A percentile compares a stretch with the other conserved stretches of the same genome.
Conservation (phyloP, 2,113 vertebrate species). For the Rhodinocichla rosea region DNA sequence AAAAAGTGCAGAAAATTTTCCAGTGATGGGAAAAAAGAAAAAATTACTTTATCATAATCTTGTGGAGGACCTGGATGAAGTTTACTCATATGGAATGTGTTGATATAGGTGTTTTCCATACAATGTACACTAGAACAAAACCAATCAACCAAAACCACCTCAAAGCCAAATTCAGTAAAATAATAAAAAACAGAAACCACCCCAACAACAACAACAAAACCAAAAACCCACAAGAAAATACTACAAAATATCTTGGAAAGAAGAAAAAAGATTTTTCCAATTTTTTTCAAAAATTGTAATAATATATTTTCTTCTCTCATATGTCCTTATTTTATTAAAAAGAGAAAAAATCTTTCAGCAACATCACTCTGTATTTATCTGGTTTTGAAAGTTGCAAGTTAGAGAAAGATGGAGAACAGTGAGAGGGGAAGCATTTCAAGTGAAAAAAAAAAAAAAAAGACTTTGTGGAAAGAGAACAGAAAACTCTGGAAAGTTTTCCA, state of each 20-base stretch:
- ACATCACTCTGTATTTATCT: background rate
- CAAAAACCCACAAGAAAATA: fast-evolving
- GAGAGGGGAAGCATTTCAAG: background rate
- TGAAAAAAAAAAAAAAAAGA: fast-evolving
- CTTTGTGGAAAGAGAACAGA: background rate
- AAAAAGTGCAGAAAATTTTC: background rate
- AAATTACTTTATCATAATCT: background rate
- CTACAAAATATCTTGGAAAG: background rate
- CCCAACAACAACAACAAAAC: fast-evolving
- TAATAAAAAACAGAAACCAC: too few species aligned
- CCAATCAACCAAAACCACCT: background rate
- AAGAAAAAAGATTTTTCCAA: background rate
- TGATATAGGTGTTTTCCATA: background rate
- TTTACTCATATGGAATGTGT: background rate
- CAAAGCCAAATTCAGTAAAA: background rate
- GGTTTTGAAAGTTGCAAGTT: background rate
- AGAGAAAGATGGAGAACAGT: background rate
- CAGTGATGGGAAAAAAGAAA: background rate
- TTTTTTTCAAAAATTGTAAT: background rate
- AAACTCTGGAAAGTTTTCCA: background rate
- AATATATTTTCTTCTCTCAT: background rate
- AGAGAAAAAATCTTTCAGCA: background rate
- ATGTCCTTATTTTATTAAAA: background rate
- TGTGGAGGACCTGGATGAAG: background rate
- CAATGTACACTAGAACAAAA: background rate